Percentiles rank a stretch among this genome's conserved stretches.
phyloP scores from a whole-genome alignment of 2,797 vertebrate genomes.

The Alca torda region DNA sequence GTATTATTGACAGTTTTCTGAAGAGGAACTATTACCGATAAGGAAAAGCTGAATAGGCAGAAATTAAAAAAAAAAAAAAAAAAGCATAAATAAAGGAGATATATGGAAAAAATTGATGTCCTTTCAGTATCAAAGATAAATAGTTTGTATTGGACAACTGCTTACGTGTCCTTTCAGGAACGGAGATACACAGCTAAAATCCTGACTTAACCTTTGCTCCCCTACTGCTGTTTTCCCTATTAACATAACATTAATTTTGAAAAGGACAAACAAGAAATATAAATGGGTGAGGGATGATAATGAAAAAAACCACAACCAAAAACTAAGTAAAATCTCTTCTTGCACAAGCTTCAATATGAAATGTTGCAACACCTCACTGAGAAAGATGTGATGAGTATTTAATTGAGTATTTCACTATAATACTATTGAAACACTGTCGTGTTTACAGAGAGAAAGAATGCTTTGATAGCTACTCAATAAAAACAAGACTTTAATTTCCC shows the following conservation, averaged over 20 bases:
- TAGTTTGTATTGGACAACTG: background rate
- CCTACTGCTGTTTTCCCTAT: background rate
- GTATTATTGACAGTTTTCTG: background rate
- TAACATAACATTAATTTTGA: background rate
- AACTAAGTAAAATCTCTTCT: background rate
- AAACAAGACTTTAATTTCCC: background rate
- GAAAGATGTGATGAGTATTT: background rate
- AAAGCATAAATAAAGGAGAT: background rate
- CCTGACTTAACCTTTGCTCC: background rate
- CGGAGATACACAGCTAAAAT: background rate
- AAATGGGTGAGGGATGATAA: background rate
- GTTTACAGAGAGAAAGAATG: background rate
- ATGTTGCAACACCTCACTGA: background rate
- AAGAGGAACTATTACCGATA: background rate
- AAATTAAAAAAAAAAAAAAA: background rate
- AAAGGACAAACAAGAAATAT: background rate
- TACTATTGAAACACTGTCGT: background rate
- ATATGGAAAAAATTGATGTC: fast-evolving
- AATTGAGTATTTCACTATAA: background rate
- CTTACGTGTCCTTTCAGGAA: background rate
- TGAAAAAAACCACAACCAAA: background rate
- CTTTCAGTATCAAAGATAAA: background rate
- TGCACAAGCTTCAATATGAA: background rate
- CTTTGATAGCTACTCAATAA: background rate
- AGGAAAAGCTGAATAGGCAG: background rate